Evolutionary conservation across 2,888 invertebrate genomes (phyloP), one percentile per base, ranked within the genome.

Genomic region (Scaptodrosophila latifasciaeformis): DNA sequence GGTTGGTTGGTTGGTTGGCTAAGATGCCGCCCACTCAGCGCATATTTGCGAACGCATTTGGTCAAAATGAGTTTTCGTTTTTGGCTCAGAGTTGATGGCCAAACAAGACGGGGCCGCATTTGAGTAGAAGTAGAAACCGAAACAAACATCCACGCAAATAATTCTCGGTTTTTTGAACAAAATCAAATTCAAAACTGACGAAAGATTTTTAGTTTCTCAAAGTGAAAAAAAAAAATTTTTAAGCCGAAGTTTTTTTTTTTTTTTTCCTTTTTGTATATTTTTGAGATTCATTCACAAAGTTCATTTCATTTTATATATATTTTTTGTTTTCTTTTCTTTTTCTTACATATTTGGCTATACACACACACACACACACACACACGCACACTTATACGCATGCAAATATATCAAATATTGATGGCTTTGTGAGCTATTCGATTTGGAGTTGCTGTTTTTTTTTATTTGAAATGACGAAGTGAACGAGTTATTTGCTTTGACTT

Each of bases 401-500:
- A n/a, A n/a, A n/a, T n/a, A n/a, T n/a, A n/a, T n/a, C n/a, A n/a
- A 31, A 31, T 31, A 31, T 31, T n/a, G 19, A 40, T 40, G 19
- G 17, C 40, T 24, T 31, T 31, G 31, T 31, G 6, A 31, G 31
- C 7, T 10, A 3, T 7, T n/a, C n/a, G n/a, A n/a, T n/a, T 24
- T 24, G 24, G 7, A 24, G 24, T 24, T 7, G 24, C 4, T 7
- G 4, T 24, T 24, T 21, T 40, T 27, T 5, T 27, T 5, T 27
- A 6, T 27, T 12, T n/a, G 17, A 40, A 40, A 40, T 40, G 40
- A n/a, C 17, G 54, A 63, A 76, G 69, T 60, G 72, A 72, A 60
- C 72, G 67, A 70, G 72, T 76, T 76, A 67, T 72, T 71, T 69
- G 67, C 69, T 68, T 71, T 24, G 71, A 68, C 72, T 71, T 66